A percentile compares a stretch with the other conserved stretches of the same genome.
Evolutionary conservation across 1,140 invertebrate genomes (phyloP).

Genomic region (Neoseiulus cucumeris): DNA sequence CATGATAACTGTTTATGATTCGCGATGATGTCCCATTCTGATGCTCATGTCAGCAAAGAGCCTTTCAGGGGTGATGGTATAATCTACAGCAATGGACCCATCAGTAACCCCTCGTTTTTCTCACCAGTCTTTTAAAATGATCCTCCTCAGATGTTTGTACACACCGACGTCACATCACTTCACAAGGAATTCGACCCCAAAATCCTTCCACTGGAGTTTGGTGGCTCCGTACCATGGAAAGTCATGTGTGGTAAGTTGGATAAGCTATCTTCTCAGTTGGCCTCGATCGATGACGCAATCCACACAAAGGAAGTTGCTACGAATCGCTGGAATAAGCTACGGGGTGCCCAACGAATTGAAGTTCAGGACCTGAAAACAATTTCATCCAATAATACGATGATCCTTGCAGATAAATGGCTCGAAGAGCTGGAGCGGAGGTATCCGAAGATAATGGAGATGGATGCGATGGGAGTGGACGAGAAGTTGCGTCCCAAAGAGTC

Average conservation of each 20-base stretch:
- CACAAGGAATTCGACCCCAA: slow-evolving; percentile 43
- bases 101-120: no score
- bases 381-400: no score
- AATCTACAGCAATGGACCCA: no score
- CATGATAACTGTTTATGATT: no score
- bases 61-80: no score
- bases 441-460: slow-evolving; percentile 24
- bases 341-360: no score
- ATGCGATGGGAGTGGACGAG: slow-evolving; percentile 27
- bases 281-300: no score
- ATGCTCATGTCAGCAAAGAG: no score
- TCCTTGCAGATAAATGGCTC: slow-evolving; percentile 26
- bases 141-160: slow-evolving; percentile 32
- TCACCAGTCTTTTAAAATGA: background rate
- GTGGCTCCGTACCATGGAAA: slow-evolving; percentile 47
- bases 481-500: slow-evolving; percentile 18
- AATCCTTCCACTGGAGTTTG: slow-evolving; percentile 64
- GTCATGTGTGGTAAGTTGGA: slow-evolving; percentile 51
- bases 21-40: no score
- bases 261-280: background rate
- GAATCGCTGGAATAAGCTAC: no score
- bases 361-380: no score
- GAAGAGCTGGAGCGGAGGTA: slow-evolving; percentile 23
- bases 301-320: no score
- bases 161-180: slow-evolving; percentile 45